Evolutionary conservation across 35 echinoderm and acorn worm genomes (phyloP), one percentile per base, ranked within the genome.

Genomic region (Eucidaris tribuloides): DNA sequence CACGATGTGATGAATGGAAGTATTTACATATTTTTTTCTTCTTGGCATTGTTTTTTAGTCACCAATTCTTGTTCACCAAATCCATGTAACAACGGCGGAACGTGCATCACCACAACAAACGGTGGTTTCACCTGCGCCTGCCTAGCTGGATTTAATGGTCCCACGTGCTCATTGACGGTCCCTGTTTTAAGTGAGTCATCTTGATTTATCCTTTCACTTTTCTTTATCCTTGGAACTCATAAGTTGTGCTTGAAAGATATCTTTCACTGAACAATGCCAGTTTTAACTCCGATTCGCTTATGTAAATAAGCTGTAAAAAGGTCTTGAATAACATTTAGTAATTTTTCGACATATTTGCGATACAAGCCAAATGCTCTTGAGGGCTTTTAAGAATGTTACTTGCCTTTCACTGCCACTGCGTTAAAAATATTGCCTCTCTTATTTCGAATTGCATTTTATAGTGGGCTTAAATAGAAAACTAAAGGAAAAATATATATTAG

Each of bases 41-140:
- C 33, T 36, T 20, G 54, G 13, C 77, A 1, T 1, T 57, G 52
- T 76, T 57, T 32, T 49, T 17, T 59, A 91, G 89, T 85, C 34
- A 17, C 84, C 3, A 61, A 62, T 63, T 54, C 65, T 0, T 91
- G 89, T 40, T 31, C 5, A 20, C 43, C 81, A 17, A 42, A 45
- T 11, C 82, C 89, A 18, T 91, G 89, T 71, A 0, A 41, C 22
- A 91, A 91, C 58, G 89, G 82, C 15, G 89, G 82, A 17, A 57
- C 54, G 5, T 91, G 89, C 57, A 27, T 18, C 1, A 24, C 54
- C 13, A 44, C 84, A 0, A 34, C 42, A 3, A 76, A 30, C 35
- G 63, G 44, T 13, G 39, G 45, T 1, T 48, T 81, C 7, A 74
- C 79, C 24, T 97, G 94, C 65, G 52, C 42, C 37, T 89, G 86